A percentile compares a stretch with the other conserved stretches of the same genome.
Evolutionary conservation across 2,888 invertebrate genomes (phyloP).

Genomic region (Platerodrilus igneus): DNA sequence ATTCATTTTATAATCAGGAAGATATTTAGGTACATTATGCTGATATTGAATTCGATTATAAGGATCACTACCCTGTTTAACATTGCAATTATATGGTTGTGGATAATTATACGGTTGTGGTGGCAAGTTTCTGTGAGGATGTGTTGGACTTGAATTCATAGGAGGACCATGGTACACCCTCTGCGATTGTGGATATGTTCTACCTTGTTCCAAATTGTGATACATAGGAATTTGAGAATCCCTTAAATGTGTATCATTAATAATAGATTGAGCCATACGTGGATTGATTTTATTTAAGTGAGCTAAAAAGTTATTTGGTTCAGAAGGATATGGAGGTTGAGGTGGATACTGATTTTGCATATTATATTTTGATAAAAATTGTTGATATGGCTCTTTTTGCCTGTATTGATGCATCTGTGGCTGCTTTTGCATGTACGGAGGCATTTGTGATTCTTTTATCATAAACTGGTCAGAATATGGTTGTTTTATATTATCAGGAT

Average conservation of each 20-base stretch:
- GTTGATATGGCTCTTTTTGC: conserved; percentile 22
- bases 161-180: conserved; percentile 28
- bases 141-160: conserved; percentile 17
- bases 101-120: conserved; percentile 29
- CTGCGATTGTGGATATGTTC: conserved; percentile 36
- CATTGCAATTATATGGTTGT: conserved; percentile 19
- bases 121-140: conserved; percentile 21
- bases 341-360: conserved; percentile 27
- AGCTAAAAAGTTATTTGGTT: conserved; percentile 38
- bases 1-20: conserved; percentile 27
- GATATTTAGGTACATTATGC: conserved; percentile 16
- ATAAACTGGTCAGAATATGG: conserved; percentile 34
- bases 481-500: conserved; percentile 30
- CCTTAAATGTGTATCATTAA: conserved; percentile 39
- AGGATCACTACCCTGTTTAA: conserved; percentile 15
- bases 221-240: conserved; percentile 37
- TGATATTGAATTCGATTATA: conserved; percentile 17
- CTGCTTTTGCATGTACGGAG: conserved; percentile 20
- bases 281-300: conserved; percentile 41
- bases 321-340: conserved; percentile 22
- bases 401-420: conserved; percentile 19
- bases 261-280: conserved; percentile 41
- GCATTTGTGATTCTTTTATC: conserved; percentile 37
- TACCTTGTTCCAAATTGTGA: conserved; percentile 29
- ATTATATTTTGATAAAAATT: conserved; percentile 27